Evolutionary conservation across 2,797 vertebrate species (phyloP).

Genomic region (Decapterus maruadsi): DNA sequence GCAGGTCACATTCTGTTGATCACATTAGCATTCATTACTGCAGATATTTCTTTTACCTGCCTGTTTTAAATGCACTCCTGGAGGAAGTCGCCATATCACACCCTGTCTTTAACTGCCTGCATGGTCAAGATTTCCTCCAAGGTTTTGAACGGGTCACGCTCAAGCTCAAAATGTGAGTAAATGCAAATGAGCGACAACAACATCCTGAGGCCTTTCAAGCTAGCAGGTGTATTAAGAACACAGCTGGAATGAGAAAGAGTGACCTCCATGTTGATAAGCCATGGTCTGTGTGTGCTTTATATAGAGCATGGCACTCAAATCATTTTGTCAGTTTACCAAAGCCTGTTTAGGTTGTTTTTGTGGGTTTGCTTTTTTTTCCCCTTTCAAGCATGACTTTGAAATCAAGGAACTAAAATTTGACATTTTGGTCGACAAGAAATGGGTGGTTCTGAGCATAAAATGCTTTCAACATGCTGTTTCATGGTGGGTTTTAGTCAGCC

Average conservation of each 20-base stretch:
- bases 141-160: conserved; percentile 52
- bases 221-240: conserved; percentile 54
- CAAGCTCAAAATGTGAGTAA: conserved; percentile 40
- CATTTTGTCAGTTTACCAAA: neutral
- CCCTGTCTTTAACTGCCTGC: conserved; percentile 14
- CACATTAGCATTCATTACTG: conserved; percentile 38
- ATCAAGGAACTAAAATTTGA: neutral
- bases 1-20: conserved; percentile 24
- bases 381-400: neutral
- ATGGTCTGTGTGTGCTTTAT: conserved; percentile 5
- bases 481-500: conserved; percentile 21
- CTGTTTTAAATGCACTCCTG: conserved; percentile 40
- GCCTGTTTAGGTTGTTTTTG: neutral
- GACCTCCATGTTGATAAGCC: conserved; percentile 44
- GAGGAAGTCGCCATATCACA: conserved; percentile 22
- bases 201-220: conserved; percentile 63
- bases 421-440: conserved; percentile 12
- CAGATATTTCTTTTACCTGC: conserved; percentile 34
- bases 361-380: neutral
- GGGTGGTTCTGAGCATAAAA: neutral
- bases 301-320: neutral
- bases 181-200: conserved; percentile 71
- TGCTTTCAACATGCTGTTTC: conserved; percentile 29
- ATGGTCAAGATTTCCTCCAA: conserved; percentile 56
- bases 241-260: conserved; percentile 18